Conservation (phyloP, 2,797 vertebrate genomes). For the Vultur gryphus region DNA sequence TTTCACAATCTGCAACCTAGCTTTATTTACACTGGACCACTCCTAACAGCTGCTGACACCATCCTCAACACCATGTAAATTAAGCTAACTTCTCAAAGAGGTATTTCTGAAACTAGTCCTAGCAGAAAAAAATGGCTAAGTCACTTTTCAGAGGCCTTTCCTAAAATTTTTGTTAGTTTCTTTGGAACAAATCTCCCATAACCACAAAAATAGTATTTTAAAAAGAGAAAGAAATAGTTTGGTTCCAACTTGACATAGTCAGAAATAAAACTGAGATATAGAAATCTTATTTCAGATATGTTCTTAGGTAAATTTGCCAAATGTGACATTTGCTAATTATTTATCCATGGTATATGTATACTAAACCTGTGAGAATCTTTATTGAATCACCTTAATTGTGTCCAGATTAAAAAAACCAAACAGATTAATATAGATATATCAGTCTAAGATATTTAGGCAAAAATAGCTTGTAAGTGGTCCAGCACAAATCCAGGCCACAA, state of each 20-base stretch:
- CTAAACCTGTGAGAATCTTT: neutral
- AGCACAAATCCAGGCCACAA: neutral
- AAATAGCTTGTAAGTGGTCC: neutral
- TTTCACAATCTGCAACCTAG: neutral
- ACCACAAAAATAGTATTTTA: neutral
- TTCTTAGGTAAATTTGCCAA: neutral
- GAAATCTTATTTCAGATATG: neutral
- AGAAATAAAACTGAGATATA: neutral
- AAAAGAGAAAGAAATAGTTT: neutral
- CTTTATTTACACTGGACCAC: neutral
- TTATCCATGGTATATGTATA: neutral
- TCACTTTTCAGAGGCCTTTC: neutral
- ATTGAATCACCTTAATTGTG: neutral
- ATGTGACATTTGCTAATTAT: neutral
- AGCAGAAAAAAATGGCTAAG: neutral
- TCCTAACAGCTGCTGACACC: neutral
- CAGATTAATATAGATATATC: neutral
- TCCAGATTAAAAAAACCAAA: neutral
- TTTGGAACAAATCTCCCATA: neutral
- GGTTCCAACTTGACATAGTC: neutral
- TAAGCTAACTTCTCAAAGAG: neutral
- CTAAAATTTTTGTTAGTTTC: neutral
- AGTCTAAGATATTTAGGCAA: neutral
- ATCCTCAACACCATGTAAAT: neutral
- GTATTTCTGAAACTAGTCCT: neutral